These are phyloP conservation scores for Oscheius myriophilus DNA, from an alignment of 2,888 invertebrate species.

Conservation along the genomic window DNA sequence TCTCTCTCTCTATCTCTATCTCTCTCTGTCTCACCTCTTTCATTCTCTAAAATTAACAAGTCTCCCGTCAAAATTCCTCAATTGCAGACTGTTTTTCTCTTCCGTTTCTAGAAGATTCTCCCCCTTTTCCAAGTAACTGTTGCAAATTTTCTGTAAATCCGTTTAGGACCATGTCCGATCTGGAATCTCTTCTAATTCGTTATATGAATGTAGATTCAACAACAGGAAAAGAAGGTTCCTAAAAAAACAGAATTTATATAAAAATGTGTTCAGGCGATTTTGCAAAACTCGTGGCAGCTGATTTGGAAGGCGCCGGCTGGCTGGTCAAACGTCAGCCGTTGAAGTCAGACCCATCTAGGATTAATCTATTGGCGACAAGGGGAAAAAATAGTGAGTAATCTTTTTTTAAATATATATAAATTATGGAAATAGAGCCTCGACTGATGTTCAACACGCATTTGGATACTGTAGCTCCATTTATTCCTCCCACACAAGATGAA, in stretches of 20 bases:
- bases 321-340: conserved; percentile 45
- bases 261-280: conserved; percentile 1
- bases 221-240: conserved; percentile 59
- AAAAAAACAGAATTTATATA: not conserved
- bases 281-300: conserved; percentile 2
- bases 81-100: too few species aligned
- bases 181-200: conserved; percentile 56
- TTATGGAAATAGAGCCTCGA: conserved; percentile 39
- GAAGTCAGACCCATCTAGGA: conserved; percentile 33
- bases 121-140: too few species aligned
- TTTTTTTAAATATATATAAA: not conserved
- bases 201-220: conserved; percentile 59
- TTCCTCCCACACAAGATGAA: conserved; percentile 56
- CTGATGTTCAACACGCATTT: conserved; percentile 66
- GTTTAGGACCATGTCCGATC: conserved; percentile 26
- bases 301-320: conserved; percentile 52
- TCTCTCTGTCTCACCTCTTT: too few species aligned
- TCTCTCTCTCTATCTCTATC: too few species aligned
- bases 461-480: conserved; percentile 69
- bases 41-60: too few species aligned
- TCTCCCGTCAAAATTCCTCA: too few species aligned
- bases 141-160: not conserved
- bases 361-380: conserved; percentile 55
- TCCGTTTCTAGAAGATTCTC: too few species aligned
- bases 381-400: conserved; percentile 23